A percentile compares a stretch with the other conserved stretches of the same genome.
Conservation (phyloP, 2,888 invertebrate genomes). For the Netelia inedita region DNA sequence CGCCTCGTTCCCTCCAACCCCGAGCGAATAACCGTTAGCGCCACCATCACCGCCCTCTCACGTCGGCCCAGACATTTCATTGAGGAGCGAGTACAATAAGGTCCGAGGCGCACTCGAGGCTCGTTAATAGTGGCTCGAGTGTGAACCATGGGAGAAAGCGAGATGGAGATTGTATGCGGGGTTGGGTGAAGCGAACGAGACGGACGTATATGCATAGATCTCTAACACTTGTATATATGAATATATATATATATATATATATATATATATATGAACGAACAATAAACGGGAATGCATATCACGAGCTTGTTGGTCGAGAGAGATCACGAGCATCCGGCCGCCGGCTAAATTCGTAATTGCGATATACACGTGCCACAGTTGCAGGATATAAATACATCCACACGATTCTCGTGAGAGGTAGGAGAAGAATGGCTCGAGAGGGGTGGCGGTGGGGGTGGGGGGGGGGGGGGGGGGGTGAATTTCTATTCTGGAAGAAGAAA, state of each 20-base stretch:
- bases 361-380: conserved; percentile 33
- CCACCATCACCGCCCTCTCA: not conserved
- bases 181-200: conserved; percentile 11
- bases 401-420: not conserved
- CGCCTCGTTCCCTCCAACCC: not conserved
- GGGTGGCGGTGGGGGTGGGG: too few species aligned
- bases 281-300: conserved; percentile 69
- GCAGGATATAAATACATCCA: not conserved
- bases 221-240: conserved; percentile 19
- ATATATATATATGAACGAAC: conserved; percentile 51
- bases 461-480: not conserved
- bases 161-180: conserved; percentile 16
- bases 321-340: conserved; percentile 67
- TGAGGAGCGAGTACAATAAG: conserved; percentile 58
- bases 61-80: conserved; percentile 4
- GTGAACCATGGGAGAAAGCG: conserved; percentile 56
- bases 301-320: conserved; percentile 67
- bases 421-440: not conserved
- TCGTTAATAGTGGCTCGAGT: conserved; percentile 65
- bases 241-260: conserved; percentile 59
- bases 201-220: conserved; percentile 62
- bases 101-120: conserved; percentile 65
- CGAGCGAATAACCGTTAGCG: not conserved
- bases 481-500: not conserved
- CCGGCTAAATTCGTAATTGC: conserved; percentile 65